Base-by-base conservation (phyloP, 2,888 invertebrate species). In the Orchesellides sinensis region DNA sequence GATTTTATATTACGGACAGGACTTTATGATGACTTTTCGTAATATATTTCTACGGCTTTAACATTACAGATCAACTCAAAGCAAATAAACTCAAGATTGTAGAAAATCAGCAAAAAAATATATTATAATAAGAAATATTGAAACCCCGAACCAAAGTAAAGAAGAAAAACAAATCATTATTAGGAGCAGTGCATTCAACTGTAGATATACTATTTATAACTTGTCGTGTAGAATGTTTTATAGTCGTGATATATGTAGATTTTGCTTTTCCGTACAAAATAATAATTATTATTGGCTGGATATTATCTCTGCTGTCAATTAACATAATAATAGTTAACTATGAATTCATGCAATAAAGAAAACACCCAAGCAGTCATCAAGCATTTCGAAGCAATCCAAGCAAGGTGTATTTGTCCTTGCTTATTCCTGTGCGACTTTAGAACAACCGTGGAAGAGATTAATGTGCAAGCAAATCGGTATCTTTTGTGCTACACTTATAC, bases 401-500 rank as follows among this genome's bases (percentile, higher is more conserved):
- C 63, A 63, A 40, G 63, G 35, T 63, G 35, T 23, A 21, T 77
- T 35, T 66, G 56, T 54, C 66, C 63, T 77, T 54, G 54, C 75
- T 52, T 52, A 69, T 54, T 74, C 52, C 65, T 80, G 79, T 80
- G 79, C 70, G 79, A 72, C 72, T 80, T 72, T 45, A 80, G 72
- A 80, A 80, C 79, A 80, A 80, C 65, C 75, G 84, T 84, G 84
- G 84, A 84, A 84, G 84, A 84, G 75, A 81, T 59, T 77, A 69
- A 47, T 84, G 81, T 84, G 84, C 84, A 81, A 81, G 74, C 75
- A 80, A 84, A 77, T 68, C 23, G 61, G 49, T 72, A 66, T 74
- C 35, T 65, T 25, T 70, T 80, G 79, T 82, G 81, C 72, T 81
- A 84, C 80, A 79, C 59, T 75, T 70, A 63, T 78, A 69, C 59